phyloP scores from a whole-genome alignment of 2,888 invertebrate species.

The Ephialtes manifestator region DNA sequence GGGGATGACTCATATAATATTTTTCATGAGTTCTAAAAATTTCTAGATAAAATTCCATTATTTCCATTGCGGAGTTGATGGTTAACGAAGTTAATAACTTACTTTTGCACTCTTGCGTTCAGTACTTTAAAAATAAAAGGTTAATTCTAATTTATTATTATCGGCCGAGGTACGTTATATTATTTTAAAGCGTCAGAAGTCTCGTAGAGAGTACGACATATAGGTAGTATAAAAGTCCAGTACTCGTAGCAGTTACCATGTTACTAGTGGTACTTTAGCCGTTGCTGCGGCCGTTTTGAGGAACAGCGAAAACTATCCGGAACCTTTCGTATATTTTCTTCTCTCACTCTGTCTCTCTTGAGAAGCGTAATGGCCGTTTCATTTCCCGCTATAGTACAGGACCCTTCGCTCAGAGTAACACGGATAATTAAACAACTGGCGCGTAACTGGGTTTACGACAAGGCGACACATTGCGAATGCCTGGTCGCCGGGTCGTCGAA shows the following conservation, averaged over 20 bases:
- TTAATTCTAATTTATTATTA: not conserved
- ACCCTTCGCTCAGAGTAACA: conserved; percentile 6
- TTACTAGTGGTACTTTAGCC: not conserved
- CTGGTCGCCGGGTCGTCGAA: conserved; percentile 33
- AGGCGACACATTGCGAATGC: conserved; percentile 53
- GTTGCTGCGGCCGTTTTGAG: conserved; percentile 21
- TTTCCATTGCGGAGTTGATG: not conserved
- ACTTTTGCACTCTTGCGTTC: not conserved
- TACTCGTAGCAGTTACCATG: not conserved
- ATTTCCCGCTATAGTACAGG: not conserved
- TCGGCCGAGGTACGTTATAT: not conserved
- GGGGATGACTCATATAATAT: too few species aligned
- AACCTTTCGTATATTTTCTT: conserved; percentile 16
- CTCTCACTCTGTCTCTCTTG: not conserved
- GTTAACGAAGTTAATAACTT: not conserved
- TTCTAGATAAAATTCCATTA: too few species aligned
- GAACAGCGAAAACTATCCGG: conserved; percentile 32
- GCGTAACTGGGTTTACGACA: conserved; percentile 62
- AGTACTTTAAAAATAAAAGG: not conserved
- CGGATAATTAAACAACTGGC: conserved; percentile 60
- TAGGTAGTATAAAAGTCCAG: not conserved
- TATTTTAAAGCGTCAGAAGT: not conserved
- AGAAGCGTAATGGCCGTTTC: conserved; percentile 21
- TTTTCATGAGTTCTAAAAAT: too few species aligned
- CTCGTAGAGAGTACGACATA: not conserved